These are phyloP conservation scores for Suncus etruscus DNA, from an alignment of 2,113 vertebrate species.

Conservation along the genomic window DNA sequence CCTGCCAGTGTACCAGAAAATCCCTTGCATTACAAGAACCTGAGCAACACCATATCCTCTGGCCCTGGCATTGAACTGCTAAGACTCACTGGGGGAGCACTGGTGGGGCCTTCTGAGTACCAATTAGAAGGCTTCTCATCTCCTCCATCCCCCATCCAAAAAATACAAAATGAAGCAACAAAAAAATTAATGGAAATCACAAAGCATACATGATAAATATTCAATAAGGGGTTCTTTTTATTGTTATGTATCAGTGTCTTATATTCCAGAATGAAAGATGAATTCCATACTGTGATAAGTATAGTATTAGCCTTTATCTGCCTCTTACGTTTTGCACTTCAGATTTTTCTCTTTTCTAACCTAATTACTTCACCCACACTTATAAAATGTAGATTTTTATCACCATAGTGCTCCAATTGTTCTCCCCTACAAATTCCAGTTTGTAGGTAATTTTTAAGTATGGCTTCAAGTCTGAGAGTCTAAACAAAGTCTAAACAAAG, in stretches of 20 bases:
- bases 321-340: background rate
- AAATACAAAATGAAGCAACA: background rate
- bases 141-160: no score
- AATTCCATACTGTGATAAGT: background rate
- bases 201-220: background rate
- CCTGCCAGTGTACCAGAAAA: no score
- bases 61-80: no score
- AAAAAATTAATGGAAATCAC: background rate
- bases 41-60: no score
- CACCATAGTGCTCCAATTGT: background rate
- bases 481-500: background rate
- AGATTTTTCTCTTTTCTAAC: background rate
- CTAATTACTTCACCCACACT: background rate
- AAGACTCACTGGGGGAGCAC: no score
- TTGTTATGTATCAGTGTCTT: background rate
- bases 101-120: no score
- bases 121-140: no score
- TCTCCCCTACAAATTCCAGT: constrained; percentile 46
- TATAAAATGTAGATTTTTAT: background rate
- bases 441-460: constrained; percentile 21
- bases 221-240: background rate
- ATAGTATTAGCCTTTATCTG: background rate
- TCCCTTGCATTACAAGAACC: no score
- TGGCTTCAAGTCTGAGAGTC: constrained; percentile 36
- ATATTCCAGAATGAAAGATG: constrained; percentile 14